These are phyloP conservation scores for Matsumurasca onukii DNA, from an alignment of 1,140 invertebrate species.

Conservation along the genomic window DNA sequence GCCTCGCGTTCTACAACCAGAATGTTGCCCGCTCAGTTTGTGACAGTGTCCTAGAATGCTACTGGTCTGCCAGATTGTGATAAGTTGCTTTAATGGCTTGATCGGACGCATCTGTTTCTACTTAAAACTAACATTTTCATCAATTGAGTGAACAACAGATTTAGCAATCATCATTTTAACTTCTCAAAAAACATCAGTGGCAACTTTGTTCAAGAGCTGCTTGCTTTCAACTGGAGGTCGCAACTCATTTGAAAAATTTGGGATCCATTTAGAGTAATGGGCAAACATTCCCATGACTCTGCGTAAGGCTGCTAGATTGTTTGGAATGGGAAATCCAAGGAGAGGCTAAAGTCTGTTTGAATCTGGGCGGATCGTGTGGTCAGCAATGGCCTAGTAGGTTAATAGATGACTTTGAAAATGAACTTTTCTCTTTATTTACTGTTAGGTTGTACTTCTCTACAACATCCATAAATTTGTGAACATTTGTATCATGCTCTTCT, in stretches of 20 bases:
- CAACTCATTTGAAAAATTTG: neutral
- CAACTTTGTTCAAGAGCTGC: neutral
- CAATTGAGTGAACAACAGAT: neutral
- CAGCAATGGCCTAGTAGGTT: neutral
- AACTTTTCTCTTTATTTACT: neutral
- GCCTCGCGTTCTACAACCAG: slow-evolving; percentile 58
- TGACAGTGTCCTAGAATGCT: slow-evolving; percentile 50
- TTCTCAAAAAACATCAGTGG: neutral
- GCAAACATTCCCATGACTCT: neutral
- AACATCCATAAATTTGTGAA: neutral
- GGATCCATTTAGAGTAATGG: neutral
- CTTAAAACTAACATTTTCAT: neutral
- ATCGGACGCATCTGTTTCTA: slow-evolving; percentile 33
- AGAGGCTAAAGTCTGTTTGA: neutral
- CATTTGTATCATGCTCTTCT: slow-evolving; percentile 12
- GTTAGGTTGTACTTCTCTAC: neutral
- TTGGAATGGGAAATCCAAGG: neutral
- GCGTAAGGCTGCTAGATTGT: neutral
- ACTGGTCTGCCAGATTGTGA: slow-evolving; percentile 48
- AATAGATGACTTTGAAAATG: neutral
- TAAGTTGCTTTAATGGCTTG: slow-evolving; percentile 37
- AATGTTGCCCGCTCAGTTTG: slow-evolving; percentile 52
- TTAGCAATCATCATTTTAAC: neutral
- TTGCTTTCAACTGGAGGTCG: neutral
- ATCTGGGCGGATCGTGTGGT: neutral